Percentiles rank a stretch among this genome's conserved stretches.
Evolutionary conservation across 2,797 vertebrate species (phyloP).

Genomic region (Catharus ustulatus): DNA sequence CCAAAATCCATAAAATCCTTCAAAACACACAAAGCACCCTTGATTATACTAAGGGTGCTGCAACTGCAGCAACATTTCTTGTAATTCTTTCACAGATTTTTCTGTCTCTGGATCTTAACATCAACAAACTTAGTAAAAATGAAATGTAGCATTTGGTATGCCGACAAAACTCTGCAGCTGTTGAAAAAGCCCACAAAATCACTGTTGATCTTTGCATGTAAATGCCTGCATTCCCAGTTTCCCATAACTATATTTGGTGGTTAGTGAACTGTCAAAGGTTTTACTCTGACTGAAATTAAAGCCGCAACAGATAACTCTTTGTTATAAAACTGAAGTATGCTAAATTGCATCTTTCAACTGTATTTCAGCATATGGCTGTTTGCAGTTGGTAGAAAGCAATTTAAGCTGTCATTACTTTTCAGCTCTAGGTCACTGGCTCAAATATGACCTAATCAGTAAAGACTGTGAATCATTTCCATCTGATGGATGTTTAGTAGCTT

Average conservation of each 20-base stretch:
- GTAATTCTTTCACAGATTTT: constrained; percentile 44
- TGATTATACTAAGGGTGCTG: constrained; percentile 14
- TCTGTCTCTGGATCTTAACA: constrained; percentile 25
- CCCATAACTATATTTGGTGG: neutral
- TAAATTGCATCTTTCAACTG: constrained; percentile 15
- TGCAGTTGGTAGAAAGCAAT: constrained; percentile 19
- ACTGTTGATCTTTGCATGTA: constrained; percentile 41
- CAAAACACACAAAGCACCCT: constrained; percentile 7
- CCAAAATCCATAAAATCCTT: neutral
- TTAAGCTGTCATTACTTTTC: constrained; percentile 33
- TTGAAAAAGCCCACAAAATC: constrained; percentile 38
- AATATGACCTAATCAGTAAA: constrained; percentile 57
- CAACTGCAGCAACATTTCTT: constrained; percentile 35
- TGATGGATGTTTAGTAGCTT: constrained; percentile 42
- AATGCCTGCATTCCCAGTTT: neutral
- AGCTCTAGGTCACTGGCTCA: constrained; percentile 44
- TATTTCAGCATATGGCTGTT: neutral
- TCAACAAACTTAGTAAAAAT: constrained; percentile 43
- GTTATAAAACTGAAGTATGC: neutral
- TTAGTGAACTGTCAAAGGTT: neutral
- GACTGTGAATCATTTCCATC: constrained; percentile 47
- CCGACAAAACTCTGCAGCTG: constrained; percentile 28
- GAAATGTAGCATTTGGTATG: constrained; percentile 51
- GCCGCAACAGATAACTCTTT: constrained; percentile 7
- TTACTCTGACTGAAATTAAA: constrained; percentile 2